phyloP scores from a whole-genome alignment of 2,113 vertebrate genomes.

The Peromyscus californicus region DNA sequence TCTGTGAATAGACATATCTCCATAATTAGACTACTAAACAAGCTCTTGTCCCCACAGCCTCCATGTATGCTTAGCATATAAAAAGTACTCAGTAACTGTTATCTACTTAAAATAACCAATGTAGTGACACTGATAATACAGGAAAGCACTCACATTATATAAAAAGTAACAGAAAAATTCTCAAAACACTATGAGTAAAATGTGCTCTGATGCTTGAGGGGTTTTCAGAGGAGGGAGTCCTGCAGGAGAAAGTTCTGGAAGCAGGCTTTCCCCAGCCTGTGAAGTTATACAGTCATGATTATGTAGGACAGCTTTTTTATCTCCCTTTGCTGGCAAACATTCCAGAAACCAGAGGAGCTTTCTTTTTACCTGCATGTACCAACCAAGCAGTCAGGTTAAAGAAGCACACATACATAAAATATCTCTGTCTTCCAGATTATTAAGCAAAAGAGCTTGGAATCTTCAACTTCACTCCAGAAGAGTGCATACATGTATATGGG shows the following conservation, averaged over 20 bases:
- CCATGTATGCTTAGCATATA: not conserved
- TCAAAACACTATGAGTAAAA: conserved; percentile 1
- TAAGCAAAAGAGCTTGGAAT: not conserved
- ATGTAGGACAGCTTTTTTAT: conserved; percentile 65
- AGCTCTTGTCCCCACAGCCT: not conserved
- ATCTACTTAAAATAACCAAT: not conserved
- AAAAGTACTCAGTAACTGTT: not conserved
- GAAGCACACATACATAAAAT: not conserved
- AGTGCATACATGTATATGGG: not conserved
- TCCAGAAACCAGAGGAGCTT: conserved; percentile 20
- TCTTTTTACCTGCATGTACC: not conserved
- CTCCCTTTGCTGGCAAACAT: conserved; percentile 40
- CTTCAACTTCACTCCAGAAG: not conserved
- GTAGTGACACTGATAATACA: not conserved
- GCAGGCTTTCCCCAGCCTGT: conserved; percentile 57
- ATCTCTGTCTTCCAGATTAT: not conserved
- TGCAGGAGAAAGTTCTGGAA: conserved; percentile 47
- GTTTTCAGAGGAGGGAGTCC: conserved; percentile 56
- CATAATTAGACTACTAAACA: not conserved
- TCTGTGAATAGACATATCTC: not conserved
- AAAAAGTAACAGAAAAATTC: conserved; percentile 41
- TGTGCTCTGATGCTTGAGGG: conserved; percentile 25
- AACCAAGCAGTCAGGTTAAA: not conserved
- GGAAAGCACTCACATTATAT: conserved; percentile 23
- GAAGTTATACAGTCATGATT: conserved; percentile 33